Base-by-base conservation (phyloP, 1,140 invertebrate species). In the Drosophila serrata region DNA sequence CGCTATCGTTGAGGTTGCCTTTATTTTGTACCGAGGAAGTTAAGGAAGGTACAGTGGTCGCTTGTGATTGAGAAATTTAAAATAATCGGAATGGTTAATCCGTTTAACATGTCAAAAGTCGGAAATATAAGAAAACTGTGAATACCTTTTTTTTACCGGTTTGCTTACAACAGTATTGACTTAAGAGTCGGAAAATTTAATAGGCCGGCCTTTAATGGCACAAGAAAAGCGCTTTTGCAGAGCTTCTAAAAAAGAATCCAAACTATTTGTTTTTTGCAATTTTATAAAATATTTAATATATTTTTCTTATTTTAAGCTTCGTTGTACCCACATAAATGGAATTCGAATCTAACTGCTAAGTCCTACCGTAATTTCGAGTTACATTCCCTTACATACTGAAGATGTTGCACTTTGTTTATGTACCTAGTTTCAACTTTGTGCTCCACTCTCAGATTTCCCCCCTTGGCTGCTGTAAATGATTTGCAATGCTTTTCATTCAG, bases 381-480 rank as follows among this genome's bases (percentile, higher is more conserved):
- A 82, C 59, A 86, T 86, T 88, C 75, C 82, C 60, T 39, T 79
- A 55, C 82, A 79, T 24, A 11, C 39, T 61, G 19, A n/a, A 48
- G 42, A 58, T 58, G 19, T 37, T 61, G 69, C 75, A 84, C 75
- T 65, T 77, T 77, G 12, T 45, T 8, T 45, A 24, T 24, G 24
- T 24, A 22, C 59, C 35, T 6, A 35, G 33, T 15, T 35, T 7
- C 49, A 17, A 19, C 13, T 53, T 19, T 53, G 8, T 13, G 12
- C 17, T 53, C 17, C 60, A 48, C 46, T 49, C 60, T 58, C 1
- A 39, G 40, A 37, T 68, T 40, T 35, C n/a, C 11, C 31, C 58
- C 33, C 31, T 43, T 27, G 27, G 19, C 31, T 37, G 15, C 31
- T 46, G 27, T 40, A 29, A 51, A 62, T 58, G 39, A 76, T 31